phyloP scores from a whole-genome alignment of 64 coral and sea anemone species.

The Pocillopora verrucosa region DNA sequence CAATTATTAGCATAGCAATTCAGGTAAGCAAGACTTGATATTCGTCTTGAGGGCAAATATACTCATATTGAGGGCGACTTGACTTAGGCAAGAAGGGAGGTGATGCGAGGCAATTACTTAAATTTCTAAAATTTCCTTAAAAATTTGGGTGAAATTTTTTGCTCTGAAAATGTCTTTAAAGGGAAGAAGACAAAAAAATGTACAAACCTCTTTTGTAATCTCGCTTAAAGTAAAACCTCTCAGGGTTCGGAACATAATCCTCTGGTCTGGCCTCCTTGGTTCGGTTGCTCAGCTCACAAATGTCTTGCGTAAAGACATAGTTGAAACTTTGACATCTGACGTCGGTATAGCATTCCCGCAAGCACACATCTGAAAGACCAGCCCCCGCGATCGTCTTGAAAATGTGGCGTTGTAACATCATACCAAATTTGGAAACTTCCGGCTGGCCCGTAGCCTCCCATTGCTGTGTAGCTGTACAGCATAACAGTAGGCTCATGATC shows the following conservation, averaged over 20 bases:
- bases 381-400: background rate
- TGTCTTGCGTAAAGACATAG: background rate
- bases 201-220: background rate
- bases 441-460: too few species aligned
- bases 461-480: too few species aligned
- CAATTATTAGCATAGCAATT: background rate
- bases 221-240: constrained; percentile 1
- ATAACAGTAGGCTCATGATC: too few species aligned
- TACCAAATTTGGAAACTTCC: background rate
- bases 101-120: too few species aligned
- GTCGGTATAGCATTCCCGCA: background rate
- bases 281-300: background rate
- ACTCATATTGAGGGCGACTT: too few species aligned
- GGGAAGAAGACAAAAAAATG: too few species aligned
- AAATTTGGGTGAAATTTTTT: too few species aligned
- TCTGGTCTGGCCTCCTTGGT: constrained; percentile 19
- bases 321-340: background rate
- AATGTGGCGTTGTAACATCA: background rate
- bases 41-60: too few species aligned
- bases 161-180: too few species aligned
- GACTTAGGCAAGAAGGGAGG: too few species aligned
- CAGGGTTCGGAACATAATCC: background rate
- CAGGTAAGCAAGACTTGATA: background rate
- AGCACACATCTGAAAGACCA: background rate
- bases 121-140: too few species aligned